Evolutionary conservation across 92 coral and sea anemone genomes (phyloP).

Genomic region (Heliopora coerulea): DNA sequence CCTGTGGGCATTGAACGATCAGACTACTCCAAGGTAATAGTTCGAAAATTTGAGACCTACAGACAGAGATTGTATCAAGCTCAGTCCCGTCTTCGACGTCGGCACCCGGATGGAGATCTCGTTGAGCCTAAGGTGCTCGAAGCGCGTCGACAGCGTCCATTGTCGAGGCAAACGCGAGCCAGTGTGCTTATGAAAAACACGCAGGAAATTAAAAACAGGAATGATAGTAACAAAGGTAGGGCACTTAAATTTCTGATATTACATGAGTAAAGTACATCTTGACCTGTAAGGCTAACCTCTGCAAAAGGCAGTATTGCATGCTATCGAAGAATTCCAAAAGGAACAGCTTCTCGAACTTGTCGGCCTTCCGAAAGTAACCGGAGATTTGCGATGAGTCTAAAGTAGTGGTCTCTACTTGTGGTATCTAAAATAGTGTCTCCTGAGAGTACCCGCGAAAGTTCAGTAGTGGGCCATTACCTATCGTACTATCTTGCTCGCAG

Average conservation of each 20-base stretch:
- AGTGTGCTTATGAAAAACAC: slow-evolving; percentile 6
- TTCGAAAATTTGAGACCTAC: slow-evolving; percentile 27
- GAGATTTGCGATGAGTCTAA: no score
- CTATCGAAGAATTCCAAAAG: no score
- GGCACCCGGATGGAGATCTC: not conserved
- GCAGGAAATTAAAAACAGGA: not conserved
- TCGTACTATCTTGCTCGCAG: no score
- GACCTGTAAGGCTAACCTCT: no score
- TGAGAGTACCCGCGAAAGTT: no score
- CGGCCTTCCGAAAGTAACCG: no score
- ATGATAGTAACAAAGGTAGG: not conserved
- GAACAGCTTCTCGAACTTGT: no score
- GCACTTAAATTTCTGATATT: not conserved
- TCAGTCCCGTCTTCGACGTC: not conserved
- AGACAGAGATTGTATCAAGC: slow-evolving; percentile 12
- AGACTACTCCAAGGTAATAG: slow-evolving; percentile 4
- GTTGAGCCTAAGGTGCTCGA: not conserved
- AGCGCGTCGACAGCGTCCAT: not conserved
- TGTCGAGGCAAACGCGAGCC: not conserved
- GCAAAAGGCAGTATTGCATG: no score
- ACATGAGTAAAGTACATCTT: no score
- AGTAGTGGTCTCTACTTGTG: no score
- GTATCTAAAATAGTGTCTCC: no score
- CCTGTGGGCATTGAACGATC: not conserved
- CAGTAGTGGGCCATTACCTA: no score